phyloP scores from a whole-genome alignment of 2,888 invertebrate species.

The Stratiomys singularior region DNA sequence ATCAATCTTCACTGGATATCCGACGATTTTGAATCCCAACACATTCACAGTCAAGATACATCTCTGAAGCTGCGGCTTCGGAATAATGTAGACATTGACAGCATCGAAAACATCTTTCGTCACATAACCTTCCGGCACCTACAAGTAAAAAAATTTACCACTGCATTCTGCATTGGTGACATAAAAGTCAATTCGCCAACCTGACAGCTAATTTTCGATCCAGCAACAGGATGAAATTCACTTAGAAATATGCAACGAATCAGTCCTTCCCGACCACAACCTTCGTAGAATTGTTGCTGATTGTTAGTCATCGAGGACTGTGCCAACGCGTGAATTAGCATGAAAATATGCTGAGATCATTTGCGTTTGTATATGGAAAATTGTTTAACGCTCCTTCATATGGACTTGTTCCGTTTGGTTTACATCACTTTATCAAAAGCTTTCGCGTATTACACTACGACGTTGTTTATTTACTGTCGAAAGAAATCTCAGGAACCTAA shows the following conservation, averaged over 20 bases:
- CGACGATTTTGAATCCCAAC: constrained; percentile 86
- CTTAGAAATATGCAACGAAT: constrained; percentile 86
- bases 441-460: no score
- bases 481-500: neutral
- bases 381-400: no score
- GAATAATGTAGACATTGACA: constrained; percentile 93
- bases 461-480: neutral
- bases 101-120: constrained; percentile 94
- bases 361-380: neutral
- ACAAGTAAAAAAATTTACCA: constrained; percentile 56
- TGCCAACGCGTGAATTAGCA: neutral
- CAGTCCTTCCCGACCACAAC: constrained; percentile 77
- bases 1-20: constrained; percentile 91
- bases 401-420: no score
- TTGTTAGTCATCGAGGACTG: constrained; percentile 35
- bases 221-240: constrained; percentile 80
- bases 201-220: constrained; percentile 87
- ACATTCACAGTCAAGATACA: constrained; percentile 89
- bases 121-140: constrained; percentile 91
- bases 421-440: no score
- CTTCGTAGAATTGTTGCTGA: constrained; percentile 67
- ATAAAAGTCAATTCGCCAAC: constrained; percentile 63
- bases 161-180: neutral
- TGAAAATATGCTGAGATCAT: neutral
- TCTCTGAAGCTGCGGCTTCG: constrained; percentile 89